Evolutionary conservation across 1,140 invertebrate genomes (phyloP).

Genomic region (Neodiprion fabricii): DNA sequence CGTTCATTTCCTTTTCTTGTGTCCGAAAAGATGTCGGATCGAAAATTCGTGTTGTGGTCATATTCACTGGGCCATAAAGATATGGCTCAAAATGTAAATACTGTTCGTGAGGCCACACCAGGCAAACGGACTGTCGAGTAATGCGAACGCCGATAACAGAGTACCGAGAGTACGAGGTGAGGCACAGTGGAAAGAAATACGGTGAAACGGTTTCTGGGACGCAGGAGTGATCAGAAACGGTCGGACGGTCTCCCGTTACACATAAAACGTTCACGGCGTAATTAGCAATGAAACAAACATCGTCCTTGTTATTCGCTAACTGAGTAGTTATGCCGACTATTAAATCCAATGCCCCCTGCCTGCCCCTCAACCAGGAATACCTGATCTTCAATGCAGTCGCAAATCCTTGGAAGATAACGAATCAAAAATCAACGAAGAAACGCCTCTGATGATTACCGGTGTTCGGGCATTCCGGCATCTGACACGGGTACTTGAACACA

Average conservation of each 20-base stretch:
- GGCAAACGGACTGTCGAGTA: background rate
- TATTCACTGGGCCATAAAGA: too few species aligned
- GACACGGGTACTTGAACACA: too few species aligned
- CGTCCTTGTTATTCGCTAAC: background rate
- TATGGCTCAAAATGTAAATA: background rate
- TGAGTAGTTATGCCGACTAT: background rate
- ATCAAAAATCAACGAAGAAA: too few species aligned
- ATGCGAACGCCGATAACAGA: background rate
- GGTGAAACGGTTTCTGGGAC: background rate
- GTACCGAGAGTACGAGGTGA: background rate
- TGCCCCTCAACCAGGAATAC: too few species aligned
- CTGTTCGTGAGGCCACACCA: background rate
- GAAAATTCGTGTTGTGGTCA: too few species aligned
- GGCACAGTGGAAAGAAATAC: background rate
- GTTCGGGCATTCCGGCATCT: too few species aligned
- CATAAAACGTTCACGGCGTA: background rate
- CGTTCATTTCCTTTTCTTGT: too few species aligned
- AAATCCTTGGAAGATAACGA: too few species aligned
- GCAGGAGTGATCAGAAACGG: constrained; percentile 4
- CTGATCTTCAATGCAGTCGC: too few species aligned
- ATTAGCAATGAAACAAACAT: constrained; percentile 1
- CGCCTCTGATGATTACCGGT: too few species aligned
- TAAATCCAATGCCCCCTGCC: background rate
- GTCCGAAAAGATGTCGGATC: too few species aligned
- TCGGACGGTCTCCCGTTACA: constrained; percentile 4